Conservation (phyloP, 2,888 invertebrate species). For the Erynnis tages region DNA sequence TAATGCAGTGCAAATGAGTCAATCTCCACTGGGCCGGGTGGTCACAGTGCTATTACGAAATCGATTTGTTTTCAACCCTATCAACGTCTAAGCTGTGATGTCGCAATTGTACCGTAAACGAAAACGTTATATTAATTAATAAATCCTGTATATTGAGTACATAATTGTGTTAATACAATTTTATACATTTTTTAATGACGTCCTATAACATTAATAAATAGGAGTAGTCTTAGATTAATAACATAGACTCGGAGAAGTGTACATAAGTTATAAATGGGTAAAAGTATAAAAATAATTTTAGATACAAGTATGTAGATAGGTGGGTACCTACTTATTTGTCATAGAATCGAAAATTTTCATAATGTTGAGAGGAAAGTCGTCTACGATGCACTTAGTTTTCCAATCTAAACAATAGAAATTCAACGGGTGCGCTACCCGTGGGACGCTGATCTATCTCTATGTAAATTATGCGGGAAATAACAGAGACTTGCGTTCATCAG, state of each 20-base stretch:
- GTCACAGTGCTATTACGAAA: conserved; percentile 74
- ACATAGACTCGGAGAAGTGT: too few species aligned
- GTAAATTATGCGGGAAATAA: conserved; percentile 79
- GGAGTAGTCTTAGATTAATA: too few species aligned
- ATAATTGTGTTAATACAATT: too few species aligned
- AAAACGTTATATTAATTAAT: conserved; percentile 45
- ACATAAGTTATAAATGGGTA: too few species aligned
- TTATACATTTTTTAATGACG: too few species aligned
- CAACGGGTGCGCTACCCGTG: conserved; percentile 76
- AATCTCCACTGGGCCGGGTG: conserved; percentile 72
- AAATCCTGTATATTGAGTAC: neutral
- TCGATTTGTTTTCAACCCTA: conserved; percentile 64
- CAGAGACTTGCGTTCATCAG: conserved; percentile 70
- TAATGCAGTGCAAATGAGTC: conserved; percentile 82
- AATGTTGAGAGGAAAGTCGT: conserved; percentile 73
- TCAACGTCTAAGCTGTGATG: conserved; percentile 29
- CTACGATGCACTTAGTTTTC: conserved; percentile 76
- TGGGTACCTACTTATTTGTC: too few species aligned
- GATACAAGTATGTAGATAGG: too few species aligned
- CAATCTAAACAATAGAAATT: conserved; percentile 82
- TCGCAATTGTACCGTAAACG: conserved; percentile 39
- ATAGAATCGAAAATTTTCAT: conserved; percentile 62
- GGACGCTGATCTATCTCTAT: conserved; percentile 78
- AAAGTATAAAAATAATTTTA: too few species aligned
- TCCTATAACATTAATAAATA: too few species aligned